phyloP scores from a whole-genome alignment of 2,888 invertebrate genomes.

The Piscicola geometra region DNA sequence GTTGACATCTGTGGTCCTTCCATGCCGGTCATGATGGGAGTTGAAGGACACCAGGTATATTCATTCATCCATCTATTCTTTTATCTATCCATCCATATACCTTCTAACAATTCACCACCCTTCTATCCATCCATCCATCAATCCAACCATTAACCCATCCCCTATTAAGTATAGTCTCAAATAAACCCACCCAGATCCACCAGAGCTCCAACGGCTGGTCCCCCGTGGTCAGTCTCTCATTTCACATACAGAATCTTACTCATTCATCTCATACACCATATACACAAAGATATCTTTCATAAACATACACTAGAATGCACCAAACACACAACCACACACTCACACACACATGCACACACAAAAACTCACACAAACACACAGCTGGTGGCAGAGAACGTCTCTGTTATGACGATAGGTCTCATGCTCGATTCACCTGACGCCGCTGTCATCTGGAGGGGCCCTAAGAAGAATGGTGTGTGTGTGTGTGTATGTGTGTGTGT shows the following conservation, averaged over 20 bases:
- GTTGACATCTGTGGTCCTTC: slow-evolving; percentile 98
- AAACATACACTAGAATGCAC: too few relatives aligned
- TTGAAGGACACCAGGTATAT: slow-evolving; percentile 72
- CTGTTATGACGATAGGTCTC: slow-evolving; percentile 88
- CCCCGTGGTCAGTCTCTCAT: slow-evolving; percentile 70
- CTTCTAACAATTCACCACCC: too few relatives aligned
- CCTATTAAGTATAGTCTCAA: background rate
- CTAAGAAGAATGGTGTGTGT: slow-evolving; percentile 83
- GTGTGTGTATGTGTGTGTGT: slow-evolving; percentile 57
- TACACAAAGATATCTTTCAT: too few relatives aligned
- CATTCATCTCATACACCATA: too few relatives aligned
- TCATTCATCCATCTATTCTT: too few relatives aligned
- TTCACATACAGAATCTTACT: too few relatives aligned
- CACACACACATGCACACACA: too few relatives aligned
- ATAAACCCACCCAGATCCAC: slow-evolving; percentile 65
- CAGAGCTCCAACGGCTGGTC: slow-evolving; percentile 95
- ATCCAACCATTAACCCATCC: too few relatives aligned
- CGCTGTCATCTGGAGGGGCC: slow-evolving; percentile 98
- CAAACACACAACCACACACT: too few relatives aligned
- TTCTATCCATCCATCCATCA: too few relatives aligned
- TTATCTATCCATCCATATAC: slow-evolving; percentile 3
- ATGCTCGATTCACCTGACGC: slow-evolving; percentile 71
- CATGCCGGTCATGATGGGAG: slow-evolving; percentile 87
- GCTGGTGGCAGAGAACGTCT: slow-evolving; percentile 83
- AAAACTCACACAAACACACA: slow-evolving; percentile 51